Evolutionary conservation across 2,113 vertebrate genomes (phyloP).

Genomic region (Spheniscus mendiculus): DNA sequence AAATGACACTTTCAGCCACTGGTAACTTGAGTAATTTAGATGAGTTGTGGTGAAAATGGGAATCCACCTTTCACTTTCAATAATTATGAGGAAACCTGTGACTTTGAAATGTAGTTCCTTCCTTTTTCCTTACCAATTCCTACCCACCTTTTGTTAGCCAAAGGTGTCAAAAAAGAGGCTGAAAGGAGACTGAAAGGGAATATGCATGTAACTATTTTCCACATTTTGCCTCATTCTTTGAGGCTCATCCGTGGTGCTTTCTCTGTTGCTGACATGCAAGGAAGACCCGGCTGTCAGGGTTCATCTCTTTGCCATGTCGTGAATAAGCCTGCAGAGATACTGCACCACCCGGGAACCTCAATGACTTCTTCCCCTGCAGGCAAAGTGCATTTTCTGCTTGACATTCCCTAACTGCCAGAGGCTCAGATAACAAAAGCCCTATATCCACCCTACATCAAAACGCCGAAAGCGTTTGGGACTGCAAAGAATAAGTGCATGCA

Average conservation of each 20-base stretch:
- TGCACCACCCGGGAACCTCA: not conserved
- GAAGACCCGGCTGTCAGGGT: slow-evolving; percentile 20
- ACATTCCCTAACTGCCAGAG: slow-evolving; percentile 49
- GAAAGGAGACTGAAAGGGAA: not conserved
- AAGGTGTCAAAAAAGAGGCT: not conserved
- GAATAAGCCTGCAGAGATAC: slow-evolving; percentile 12
- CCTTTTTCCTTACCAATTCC: not conserved
- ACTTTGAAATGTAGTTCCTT: not conserved
- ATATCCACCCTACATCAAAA: not conserved
- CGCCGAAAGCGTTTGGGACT: not conserved
- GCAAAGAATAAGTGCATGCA: not conserved
- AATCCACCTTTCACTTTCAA: not conserved
- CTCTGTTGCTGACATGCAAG: not conserved
- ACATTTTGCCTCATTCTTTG: not conserved
- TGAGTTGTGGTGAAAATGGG: not conserved
- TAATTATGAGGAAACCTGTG: not conserved
- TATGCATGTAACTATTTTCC: not conserved
- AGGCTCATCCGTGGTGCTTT: not conserved
- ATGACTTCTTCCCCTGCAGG: slow-evolving; percentile 15
- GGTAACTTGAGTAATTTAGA: not conserved
- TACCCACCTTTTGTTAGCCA: not conserved
- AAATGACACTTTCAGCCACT: not conserved
- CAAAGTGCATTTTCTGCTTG: slow-evolving; percentile 63
- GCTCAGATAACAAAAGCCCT: not conserved
- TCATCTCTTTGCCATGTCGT: not conserved